Evolutionary conservation across 2,888 invertebrate species (phyloP).

Genomic region (Seladonia tumulorum): DNA sequence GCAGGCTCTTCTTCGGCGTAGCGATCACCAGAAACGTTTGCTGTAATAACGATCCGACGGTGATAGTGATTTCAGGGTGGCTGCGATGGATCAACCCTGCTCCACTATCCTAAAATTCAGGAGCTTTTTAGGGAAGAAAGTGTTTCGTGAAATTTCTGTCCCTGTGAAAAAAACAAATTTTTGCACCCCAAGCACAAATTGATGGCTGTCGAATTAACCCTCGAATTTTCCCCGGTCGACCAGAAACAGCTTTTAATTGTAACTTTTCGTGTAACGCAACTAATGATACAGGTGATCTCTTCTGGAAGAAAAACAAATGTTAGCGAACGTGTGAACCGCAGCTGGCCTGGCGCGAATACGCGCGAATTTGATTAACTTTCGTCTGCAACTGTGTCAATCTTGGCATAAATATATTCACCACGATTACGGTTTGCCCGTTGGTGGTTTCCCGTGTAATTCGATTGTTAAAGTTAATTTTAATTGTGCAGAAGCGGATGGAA

Average conservation of each 20-base stretch:
- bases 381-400: background rate
- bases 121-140: background rate
- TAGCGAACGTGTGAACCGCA: background rate
- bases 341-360: background rate
- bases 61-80: constrained; percentile 4
- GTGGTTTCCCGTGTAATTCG: background rate
- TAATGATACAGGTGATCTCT: no score
- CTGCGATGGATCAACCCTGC: background rate
- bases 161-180: no score
- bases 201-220: no score
- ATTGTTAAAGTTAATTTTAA: background rate
- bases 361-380: background rate
- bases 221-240: background rate
- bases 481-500: background rate
- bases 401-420: background rate
- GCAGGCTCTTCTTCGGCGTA: background rate
- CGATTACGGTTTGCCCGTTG: background rate
- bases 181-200: no score
- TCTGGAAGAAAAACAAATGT: background rate
- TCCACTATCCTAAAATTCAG: background rate
- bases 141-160: no score
- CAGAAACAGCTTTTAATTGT: background rate
- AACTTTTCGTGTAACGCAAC: background rate
- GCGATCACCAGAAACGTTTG: constrained; percentile 5
- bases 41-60: background rate